These are phyloP conservation scores for Amniataba percoides DNA, from an alignment of 2,797 vertebrate species.

Conservation along the genomic window DNA sequence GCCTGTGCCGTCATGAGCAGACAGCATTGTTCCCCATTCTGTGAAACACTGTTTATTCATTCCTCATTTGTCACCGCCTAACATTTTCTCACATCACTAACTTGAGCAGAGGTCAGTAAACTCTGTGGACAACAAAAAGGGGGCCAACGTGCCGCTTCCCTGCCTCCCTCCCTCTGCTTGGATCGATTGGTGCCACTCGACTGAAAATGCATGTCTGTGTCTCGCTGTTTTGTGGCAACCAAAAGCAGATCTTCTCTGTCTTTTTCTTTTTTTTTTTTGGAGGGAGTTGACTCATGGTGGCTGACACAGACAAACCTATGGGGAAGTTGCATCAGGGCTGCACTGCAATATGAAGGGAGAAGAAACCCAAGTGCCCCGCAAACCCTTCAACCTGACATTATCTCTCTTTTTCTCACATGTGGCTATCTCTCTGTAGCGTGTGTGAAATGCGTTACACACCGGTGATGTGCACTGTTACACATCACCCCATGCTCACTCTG, in stretches of 20 bases:
- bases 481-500: too few relatives aligned
- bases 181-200: background rate
- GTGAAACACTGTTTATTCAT: constrained; percentile 64
- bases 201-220: background rate
- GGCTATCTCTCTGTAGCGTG: background rate
- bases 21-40: constrained; percentile 68
- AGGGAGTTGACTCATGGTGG: constrained; percentile 71
- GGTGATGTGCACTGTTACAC: background rate
- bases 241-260: constrained; percentile 9
- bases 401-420: constrained; percentile 11
- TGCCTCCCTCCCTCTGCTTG: background rate
- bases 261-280: constrained; percentile 41
- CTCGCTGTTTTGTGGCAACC: constrained; percentile 1
- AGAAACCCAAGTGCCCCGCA: constrained; percentile 35
- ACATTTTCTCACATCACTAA: constrained; percentile 58
- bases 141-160: too few relatives aligned
- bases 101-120: constrained; percentile 14
- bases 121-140: background rate
- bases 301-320: constrained; percentile 75
- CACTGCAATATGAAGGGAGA: constrained; percentile 64
- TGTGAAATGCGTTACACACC: background rate
- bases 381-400: constrained; percentile 29
- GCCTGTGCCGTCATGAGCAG: constrained; percentile 28
- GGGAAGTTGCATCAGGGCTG: constrained; percentile 85
- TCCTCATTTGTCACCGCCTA: constrained; percentile 48